Evolutionary conservation across 2,113 vertebrate species (phyloP).

Genomic region (Gavia stellata): DNA sequence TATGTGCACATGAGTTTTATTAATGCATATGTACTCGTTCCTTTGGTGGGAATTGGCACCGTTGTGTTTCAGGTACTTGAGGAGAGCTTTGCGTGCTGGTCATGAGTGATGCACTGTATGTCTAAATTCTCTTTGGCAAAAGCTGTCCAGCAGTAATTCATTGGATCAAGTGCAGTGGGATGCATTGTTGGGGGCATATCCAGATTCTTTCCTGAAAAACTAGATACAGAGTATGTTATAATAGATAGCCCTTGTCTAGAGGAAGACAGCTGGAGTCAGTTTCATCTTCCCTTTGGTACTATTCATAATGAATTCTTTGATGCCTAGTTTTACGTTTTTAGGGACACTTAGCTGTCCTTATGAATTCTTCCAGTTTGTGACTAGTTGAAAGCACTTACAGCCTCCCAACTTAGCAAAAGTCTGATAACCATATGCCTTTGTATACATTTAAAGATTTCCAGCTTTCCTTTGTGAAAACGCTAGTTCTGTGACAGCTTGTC

Average conservation of each 20-base stretch:
- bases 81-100: not conserved
- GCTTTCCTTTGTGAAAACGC: not conserved
- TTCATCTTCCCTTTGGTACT: not conserved
- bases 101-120: not conserved
- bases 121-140: not conserved
- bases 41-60: not conserved
- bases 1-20: not conserved
- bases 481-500: not conserved
- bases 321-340: not conserved
- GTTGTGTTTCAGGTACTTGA: not conserved
- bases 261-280: not conserved
- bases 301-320: not conserved
- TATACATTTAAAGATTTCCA: not conserved
- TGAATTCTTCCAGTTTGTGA: not conserved
- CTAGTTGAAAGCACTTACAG: not conserved
- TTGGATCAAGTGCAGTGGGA: not conserved
- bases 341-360: not conserved
- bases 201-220: not conserved
- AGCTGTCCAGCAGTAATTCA: not conserved
- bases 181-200: not conserved
- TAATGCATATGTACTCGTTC: not conserved
- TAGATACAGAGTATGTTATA: not conserved
- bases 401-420: not conserved
- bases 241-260: not conserved
- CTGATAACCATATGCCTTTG: not conserved